Evolutionary conservation across 2,113 vertebrate species (phyloP).

Genomic region (Falco punctatus): DNA sequence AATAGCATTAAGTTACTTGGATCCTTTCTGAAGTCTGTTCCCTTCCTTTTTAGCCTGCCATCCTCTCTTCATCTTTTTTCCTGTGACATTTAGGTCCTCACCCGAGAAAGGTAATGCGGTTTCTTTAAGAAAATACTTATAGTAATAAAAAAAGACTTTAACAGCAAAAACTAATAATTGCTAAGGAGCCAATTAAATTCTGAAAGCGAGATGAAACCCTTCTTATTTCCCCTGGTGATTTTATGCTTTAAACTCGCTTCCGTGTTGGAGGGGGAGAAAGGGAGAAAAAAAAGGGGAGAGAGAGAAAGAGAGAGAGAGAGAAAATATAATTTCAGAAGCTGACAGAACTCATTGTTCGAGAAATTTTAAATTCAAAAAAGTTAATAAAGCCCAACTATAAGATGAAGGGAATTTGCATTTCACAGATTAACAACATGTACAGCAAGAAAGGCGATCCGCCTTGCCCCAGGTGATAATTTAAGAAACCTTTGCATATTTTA

Average conservation of each 20-base stretch:
- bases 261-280: conserved; percentile 80
- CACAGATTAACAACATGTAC: conserved; percentile 99
- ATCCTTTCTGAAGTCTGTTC: conserved; percentile 66
- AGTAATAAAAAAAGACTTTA: conserved; percentile 98
- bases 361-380: conserved; percentile 99
- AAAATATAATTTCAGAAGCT: conserved; percentile 99
- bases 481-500: conserved; percentile 99
- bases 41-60: conserved; percentile 56
- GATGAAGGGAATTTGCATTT: conserved; percentile 99
- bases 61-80: conserved; percentile 61
- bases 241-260: conserved; percentile 99
- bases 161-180: conserved; percentile 99
- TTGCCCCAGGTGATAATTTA: conserved; percentile 99
- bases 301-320: conserved; percentile 91
- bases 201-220: conserved; percentile 99
- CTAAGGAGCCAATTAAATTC: conserved; percentile 99
- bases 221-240: conserved; percentile 99
- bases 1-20: conserved; percentile 63
- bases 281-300: background rate
- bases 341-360: conserved; percentile 99
- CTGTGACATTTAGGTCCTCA: conserved; percentile 75
- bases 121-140: conserved; percentile 99
- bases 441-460: conserved; percentile 99
- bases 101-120: conserved; percentile 81
- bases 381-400: conserved; percentile 99